A percentile compares a stretch with the other conserved stretches of the same genome.
Conservation (phyloP, 2,888 invertebrate species). For the Diploptera punctata region DNA sequence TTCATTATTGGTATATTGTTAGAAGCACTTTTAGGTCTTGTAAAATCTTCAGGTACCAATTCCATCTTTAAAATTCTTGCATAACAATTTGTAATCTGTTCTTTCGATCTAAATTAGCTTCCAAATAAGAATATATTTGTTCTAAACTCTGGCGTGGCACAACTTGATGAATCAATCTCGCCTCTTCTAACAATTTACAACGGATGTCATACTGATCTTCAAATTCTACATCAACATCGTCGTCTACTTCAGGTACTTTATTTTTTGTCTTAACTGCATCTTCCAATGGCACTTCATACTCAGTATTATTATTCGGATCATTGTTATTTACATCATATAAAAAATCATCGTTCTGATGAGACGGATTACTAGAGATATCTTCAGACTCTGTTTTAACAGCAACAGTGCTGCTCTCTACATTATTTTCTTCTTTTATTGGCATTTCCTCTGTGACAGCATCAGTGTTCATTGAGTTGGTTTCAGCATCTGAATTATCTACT, state of each 20-base stretch:
- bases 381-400: no score
- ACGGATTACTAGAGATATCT: not conserved
- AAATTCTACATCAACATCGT: slow-evolving; percentile 4
- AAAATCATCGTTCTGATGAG: not conserved
- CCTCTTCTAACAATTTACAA: slow-evolving; percentile 4
- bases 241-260: no score
- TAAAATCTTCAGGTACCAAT: not conserved
- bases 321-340: slow-evolving; percentile 29
- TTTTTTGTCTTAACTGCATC: not conserved
- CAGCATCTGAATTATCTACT: not conserved
- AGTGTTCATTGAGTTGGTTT: not conserved
- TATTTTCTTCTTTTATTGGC: not conserved
- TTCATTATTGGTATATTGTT: not conserved
- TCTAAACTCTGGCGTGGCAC: slow-evolving; percentile 19
- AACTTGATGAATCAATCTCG: slow-evolving; percentile 8
- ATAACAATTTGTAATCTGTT: slow-evolving; percentile 26
- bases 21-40: not conserved
- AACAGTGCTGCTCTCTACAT: not conserved
- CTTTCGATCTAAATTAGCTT: slow-evolving; percentile 20
- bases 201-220: slow-evolving; percentile 14
- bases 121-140: slow-evolving; percentile 26
- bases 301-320: slow-evolving; percentile 30
- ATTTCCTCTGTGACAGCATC: not conserved
- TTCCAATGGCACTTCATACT: slow-evolving; percentile 16
- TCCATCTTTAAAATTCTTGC: slow-evolving; percentile 15